Conservation (phyloP, 2,797 vertebrate species). For the Buceros bicornis region DNA sequence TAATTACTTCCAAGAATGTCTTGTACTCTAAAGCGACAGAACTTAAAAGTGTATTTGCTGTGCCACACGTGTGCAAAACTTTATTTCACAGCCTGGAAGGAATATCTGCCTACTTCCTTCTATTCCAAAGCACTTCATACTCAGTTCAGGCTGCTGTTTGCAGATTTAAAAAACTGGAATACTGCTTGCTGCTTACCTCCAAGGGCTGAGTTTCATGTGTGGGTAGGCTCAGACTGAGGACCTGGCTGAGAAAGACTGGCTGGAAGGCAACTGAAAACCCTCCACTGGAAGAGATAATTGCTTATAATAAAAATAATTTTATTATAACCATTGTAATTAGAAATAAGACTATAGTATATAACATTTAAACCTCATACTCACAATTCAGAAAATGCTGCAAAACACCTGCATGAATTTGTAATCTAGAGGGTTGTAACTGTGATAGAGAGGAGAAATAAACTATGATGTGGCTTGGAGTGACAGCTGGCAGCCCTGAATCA, state of each 20-base stretch:
- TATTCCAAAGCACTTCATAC: neutral
- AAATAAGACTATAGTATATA: neutral
- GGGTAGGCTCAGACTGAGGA: neutral
- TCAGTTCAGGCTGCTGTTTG: neutral
- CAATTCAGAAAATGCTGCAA: neutral
- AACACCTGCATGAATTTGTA: neutral
- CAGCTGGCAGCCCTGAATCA: neutral
- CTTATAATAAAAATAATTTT: neutral
- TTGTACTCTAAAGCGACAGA: neutral
- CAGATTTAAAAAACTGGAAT: neutral
- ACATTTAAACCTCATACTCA: neutral
- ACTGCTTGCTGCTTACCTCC: neutral
- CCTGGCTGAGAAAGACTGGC: neutral
- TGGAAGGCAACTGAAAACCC: neutral
- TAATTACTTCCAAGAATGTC: constrained; percentile 29
- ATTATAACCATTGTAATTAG: neutral
- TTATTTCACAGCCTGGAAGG: neutral
- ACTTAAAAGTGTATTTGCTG: neutral
- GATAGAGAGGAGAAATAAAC: neutral
- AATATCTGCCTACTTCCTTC: neutral
- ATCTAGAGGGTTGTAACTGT: neutral
- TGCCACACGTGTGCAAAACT: neutral
- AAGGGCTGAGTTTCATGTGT: neutral
- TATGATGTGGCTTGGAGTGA: fast-evolving
- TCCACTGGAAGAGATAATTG: neutral